Conservation (phyloP, 2,113 vertebrate species). For the Pteropus alecto region DNA sequence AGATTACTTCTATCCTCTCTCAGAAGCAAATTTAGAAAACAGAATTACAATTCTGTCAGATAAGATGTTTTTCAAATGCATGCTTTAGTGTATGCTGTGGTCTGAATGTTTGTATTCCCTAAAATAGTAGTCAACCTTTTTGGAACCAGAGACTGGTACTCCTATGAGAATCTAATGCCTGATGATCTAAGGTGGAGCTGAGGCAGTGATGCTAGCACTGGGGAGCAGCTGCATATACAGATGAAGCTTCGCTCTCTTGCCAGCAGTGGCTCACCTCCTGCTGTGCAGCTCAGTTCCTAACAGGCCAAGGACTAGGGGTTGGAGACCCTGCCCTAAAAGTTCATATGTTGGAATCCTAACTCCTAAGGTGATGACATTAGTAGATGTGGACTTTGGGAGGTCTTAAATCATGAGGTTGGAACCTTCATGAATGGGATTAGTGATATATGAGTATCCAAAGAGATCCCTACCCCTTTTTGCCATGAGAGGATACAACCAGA, state of each 20-base stretch:
- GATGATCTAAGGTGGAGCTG: too few species aligned
- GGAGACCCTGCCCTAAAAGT: not conserved
- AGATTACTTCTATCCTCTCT: not conserved
- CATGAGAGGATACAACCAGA: not conserved
- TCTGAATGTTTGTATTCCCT: not conserved
- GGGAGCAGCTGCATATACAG: too few species aligned
- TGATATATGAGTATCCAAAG: not conserved
- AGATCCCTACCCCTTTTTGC: not conserved
- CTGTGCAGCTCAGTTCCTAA: too few species aligned
- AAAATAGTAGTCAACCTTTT: too few species aligned
- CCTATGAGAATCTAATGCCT: too few species aligned
- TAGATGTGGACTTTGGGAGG: not conserved
- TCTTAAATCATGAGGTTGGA: not conserved
- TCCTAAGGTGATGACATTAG: not conserved
- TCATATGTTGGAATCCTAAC: not conserved
- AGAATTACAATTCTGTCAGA: slow-evolving; percentile 30
- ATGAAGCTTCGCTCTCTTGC: too few species aligned
- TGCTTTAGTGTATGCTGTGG: not conserved
- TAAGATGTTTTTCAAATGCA: not conserved
- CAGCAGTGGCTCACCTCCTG: too few species aligned
- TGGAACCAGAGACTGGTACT: too few species aligned
- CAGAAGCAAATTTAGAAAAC: slow-evolving; percentile 7
- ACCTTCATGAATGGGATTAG: not conserved
- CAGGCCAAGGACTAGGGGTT: too few species aligned
- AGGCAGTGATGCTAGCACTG: too few species aligned